A percentile compares a stretch with the other conserved stretches of the same genome.
These are phyloP conservation scores for Drosophila cracens DNA, from an alignment of 2,888 invertebrate genomes.

Conservation along the genomic window DNA sequence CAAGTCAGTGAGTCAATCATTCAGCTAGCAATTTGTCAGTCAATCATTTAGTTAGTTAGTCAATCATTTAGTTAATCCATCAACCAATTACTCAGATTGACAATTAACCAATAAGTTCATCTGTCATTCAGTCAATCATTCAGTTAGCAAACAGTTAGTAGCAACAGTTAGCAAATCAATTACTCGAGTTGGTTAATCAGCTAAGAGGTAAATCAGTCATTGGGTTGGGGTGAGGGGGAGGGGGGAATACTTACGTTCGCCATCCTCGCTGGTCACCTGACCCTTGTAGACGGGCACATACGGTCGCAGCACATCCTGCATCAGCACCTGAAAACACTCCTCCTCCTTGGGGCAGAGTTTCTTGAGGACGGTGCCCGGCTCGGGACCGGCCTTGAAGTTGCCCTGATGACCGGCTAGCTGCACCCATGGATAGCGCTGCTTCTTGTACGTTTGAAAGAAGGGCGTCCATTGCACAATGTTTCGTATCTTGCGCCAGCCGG, in stretches of 20 bases:
- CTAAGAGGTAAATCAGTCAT: neutral
- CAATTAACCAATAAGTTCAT: neutral
- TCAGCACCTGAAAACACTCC: conserved; percentile 91
- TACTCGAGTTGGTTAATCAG: neutral
- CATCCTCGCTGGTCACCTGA: conserved; percentile 91
- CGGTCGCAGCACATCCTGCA: conserved; percentile 94
- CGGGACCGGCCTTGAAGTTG: conserved; percentile 96
- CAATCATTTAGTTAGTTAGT: neutral
- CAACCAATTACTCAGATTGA: too few relatives aligned
- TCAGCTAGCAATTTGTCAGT: neutral
- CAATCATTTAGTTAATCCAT: neutral
- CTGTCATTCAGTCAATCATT: neutral
- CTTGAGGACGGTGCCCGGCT: conserved; percentile 97
- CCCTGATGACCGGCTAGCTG: conserved; percentile 98
- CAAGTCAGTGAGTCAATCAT: neutral
- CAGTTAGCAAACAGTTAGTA: neutral
- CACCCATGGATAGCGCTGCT: conserved; percentile 97
- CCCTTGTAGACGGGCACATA: conserved; percentile 97
- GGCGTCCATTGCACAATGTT: conserved; percentile 98
- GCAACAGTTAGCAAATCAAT: neutral
- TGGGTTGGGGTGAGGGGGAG: too few relatives aligned
- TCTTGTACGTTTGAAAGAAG: conserved; percentile 98
- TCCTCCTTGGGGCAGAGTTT: conserved; percentile 96
- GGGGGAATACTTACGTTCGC: conserved; percentile 87
- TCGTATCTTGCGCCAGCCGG: conserved; percentile 96